phyloP scores from a whole-genome alignment of 1,140 invertebrate species.

The Mesaphorura yosii region DNA sequence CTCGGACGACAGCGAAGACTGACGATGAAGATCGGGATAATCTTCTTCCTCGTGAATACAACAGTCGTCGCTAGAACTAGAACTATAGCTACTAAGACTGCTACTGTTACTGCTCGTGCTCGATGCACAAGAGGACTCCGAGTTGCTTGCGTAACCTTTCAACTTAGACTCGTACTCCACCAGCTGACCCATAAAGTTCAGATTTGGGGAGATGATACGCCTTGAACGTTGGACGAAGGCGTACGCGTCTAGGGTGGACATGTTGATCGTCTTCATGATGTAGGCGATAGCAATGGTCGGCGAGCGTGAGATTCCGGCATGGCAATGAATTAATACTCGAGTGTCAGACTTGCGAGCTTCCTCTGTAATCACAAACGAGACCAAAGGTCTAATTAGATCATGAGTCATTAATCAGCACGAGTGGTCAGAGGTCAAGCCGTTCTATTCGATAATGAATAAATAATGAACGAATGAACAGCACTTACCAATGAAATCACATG shows the following conservation, averaged over 20 bases:
- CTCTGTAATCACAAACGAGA: slow-evolving; percentile 53
- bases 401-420: background rate
- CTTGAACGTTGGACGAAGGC: slow-evolving; percentile 72
- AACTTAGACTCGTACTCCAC: slow-evolving; percentile 58
- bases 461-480: slow-evolving; percentile 24
- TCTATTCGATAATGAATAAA: no score
- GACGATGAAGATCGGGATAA: background rate
- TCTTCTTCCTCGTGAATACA: background rate
- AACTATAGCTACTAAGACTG: background rate
- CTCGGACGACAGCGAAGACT: no score
- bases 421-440: background rate
- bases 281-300: slow-evolving; percentile 91
- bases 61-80: no score
- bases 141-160: slow-evolving; percentile 11
- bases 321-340: slow-evolving; percentile 84
- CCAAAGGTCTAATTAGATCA: background rate
- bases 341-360: slow-evolving; percentile 63
- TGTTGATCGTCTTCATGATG: slow-evolving; percentile 75
- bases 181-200: slow-evolving; percentile 94
- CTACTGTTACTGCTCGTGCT: slow-evolving; percentile 2
- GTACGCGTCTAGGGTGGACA: slow-evolving; percentile 82
- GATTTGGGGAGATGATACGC: slow-evolving; percentile 86
- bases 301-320: slow-evolving; percentile 86
- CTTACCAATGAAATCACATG: slow-evolving; percentile 82
- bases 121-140: slow-evolving; percentile 6